Evolutionary conservation across 2,888 invertebrate species (phyloP).

Genomic region (Gryllus longicercus): DNA sequence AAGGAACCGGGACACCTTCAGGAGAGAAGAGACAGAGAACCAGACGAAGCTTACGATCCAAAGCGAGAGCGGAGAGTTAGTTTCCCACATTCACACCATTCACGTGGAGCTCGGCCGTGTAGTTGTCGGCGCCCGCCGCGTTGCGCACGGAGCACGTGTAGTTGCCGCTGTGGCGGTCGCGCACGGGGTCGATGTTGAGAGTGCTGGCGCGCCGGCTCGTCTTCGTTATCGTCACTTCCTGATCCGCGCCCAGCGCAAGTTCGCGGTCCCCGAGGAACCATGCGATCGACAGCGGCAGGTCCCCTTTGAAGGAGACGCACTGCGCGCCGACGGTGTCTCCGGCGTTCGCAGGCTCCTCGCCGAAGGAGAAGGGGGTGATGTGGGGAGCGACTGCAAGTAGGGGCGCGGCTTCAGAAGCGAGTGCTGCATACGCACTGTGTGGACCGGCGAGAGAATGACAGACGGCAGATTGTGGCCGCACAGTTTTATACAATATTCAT

Average conservation of each 20-base stretch:
- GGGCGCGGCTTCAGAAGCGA: no score
- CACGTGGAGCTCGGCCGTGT: conserved; percentile 40
- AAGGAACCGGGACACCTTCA: no score
- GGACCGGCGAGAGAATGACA: no score
- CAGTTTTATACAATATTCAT: no score
- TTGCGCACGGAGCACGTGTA: conserved; percentile 48
- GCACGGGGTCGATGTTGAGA: conserved; percentile 48
- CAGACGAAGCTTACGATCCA: no score
- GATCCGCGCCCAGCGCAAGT: conserved; percentile 42
- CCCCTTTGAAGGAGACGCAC: conserved; percentile 61
- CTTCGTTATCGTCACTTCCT: conserved; percentile 46
- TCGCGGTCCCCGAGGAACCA: conserved; percentile 54
- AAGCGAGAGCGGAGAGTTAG: no score
- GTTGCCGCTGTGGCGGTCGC: conserved; percentile 43
- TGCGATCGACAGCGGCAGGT: conserved; percentile 53
- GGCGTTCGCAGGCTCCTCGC: conserved; percentile 66
- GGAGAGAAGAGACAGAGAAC: no score
- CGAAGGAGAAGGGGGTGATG: conserved; percentile 75
- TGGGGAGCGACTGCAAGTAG: conserved; percentile 51
- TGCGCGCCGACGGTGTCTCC: conserved; percentile 75
- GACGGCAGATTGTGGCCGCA: no score
- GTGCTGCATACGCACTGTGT: no score
- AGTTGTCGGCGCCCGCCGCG: conserved; percentile 43
- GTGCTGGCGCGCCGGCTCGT: conserved; percentile 51
- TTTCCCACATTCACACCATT: conserved; percentile 28